Evolutionary conservation across 2,797 vertebrate species (phyloP).

Genomic region (Pangasius djambal): DNA sequence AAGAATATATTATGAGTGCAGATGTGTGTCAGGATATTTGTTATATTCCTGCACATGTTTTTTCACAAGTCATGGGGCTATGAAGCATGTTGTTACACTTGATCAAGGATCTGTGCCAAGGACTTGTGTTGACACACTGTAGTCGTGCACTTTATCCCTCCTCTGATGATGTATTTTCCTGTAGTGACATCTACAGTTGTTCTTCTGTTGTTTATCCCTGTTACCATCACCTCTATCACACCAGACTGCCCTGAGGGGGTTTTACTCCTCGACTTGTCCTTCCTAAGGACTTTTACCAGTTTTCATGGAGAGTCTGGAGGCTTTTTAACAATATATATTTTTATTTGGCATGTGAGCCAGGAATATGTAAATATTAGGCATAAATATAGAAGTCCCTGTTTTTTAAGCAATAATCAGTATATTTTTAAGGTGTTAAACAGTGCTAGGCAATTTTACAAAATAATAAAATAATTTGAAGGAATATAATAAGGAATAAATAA

Average conservation of each 20-base stretch:
- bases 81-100: background rate
- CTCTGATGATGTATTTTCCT: conserved; percentile 3
- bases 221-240: background rate
- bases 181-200: background rate
- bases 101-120: conserved; percentile 11
- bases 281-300: background rate
- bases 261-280: background rate
- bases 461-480: background rate
- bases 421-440: background rate
- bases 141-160: background rate
- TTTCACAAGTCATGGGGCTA: background rate
- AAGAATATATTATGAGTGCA: background rate
- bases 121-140: conserved; percentile 2
- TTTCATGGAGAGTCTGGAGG: background rate
- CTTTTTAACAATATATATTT: background rate
- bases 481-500: background rate
- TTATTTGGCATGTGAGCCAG: background rate
- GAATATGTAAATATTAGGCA: background rate
- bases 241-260: background rate
- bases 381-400: background rate
- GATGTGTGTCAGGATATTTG: background rate
- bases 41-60: background rate
- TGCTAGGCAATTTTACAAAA: background rate
- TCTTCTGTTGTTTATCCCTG: conserved; percentile 8
- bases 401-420: background rate